Evolutionary conservation across 1,140 invertebrate genomes (phyloP).

Genomic region (Paracyclopina nana): DNA sequence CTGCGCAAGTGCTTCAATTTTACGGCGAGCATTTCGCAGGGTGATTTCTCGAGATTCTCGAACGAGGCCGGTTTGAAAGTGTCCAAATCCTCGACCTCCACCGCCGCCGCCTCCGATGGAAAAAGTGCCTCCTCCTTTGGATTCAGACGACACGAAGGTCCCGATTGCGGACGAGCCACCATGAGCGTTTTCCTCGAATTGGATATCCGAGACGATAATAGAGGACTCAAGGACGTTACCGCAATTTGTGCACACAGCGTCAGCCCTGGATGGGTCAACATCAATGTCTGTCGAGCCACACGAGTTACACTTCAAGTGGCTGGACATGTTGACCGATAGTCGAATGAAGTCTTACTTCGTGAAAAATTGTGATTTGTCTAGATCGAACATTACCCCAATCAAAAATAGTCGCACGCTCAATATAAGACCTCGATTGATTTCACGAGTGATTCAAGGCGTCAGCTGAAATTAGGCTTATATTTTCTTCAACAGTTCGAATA

Average conservation of each 20-base stretch:
- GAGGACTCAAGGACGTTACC: conserved; percentile 87
- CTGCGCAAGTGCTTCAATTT: conserved; percentile 52
- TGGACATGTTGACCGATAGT: too few relatives aligned
- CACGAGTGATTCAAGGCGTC: too few relatives aligned
- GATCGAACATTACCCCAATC: too few relatives aligned
- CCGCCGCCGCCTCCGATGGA: conserved; percentile 19
- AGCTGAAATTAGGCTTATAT: too few relatives aligned
- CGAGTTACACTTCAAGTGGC: too few relatives aligned
- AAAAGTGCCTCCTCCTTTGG: conserved; percentile 45
- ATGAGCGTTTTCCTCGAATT: conserved; percentile 78
- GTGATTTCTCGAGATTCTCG: conserved; percentile 78
- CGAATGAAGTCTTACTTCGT: too few relatives aligned
- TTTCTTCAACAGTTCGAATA: too few relatives aligned
- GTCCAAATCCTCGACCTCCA: conserved; percentile 27
- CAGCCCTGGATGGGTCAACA: conserved; percentile 64
- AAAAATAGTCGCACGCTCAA: too few relatives aligned
- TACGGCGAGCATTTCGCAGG: conserved; percentile 58
- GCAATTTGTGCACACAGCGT: conserved; percentile 88
- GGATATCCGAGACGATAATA: conserved; percentile 85
- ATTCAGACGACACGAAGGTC: conserved; percentile 74
- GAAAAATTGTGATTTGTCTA: too few relatives aligned
- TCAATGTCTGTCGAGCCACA: not conserved
- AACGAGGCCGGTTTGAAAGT: conserved; percentile 53
- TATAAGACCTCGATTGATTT: too few relatives aligned
- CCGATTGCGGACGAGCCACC: conserved; percentile 70